Evolutionary conservation across 2,888 invertebrate species (phyloP).

Genomic region (Eupsilia transversa): DNA sequence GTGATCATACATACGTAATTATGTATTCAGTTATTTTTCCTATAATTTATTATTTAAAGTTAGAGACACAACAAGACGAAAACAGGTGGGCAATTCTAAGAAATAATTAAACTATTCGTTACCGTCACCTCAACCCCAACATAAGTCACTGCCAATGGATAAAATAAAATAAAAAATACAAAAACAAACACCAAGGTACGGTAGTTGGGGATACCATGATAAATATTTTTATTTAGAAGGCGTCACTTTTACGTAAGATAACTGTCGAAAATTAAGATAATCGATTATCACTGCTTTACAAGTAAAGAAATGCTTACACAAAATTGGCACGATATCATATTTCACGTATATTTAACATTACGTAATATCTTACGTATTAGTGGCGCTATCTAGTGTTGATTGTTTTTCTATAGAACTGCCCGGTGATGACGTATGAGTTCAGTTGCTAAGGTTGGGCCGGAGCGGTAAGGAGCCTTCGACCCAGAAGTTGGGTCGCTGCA

Average conservation of each 20-base stretch:
- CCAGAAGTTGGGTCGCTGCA: constrained; percentile 98
- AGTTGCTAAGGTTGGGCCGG: constrained; percentile 93
- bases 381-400: constrained; percentile 21
- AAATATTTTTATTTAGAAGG: constrained; percentile 20
- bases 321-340: constrained; percentile 52
- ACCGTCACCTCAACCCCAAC: constrained; percentile 48
- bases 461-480: constrained; percentile 98
- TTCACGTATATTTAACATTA: constrained; percentile 42
- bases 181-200: constrained; percentile 28
- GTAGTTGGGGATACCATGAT: constrained; percentile 21
- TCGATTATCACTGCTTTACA: constrained; percentile 40
- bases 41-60: constrained; percentile 42
- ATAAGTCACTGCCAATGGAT: constrained; percentile 29
- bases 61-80: constrained; percentile 48
- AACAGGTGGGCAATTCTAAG: constrained; percentile 58
- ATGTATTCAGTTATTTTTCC: constrained; percentile 38
- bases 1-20: constrained; percentile 53
- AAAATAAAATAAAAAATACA: constrained; percentile 23
- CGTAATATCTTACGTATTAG: constrained; percentile 23
- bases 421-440: constrained; percentile 53
- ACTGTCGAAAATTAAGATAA: constrained; percentile 34
- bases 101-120: constrained; percentile 53
- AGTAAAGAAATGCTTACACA: constrained; percentile 51
- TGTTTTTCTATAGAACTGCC: constrained; percentile 51
- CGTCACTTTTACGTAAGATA: constrained; percentile 28